Evolutionary conservation across 2,113 vertebrate species (phyloP), one percentile per base, ranked within the genome.

Genomic region (Bubo scandiacus): DNA sequence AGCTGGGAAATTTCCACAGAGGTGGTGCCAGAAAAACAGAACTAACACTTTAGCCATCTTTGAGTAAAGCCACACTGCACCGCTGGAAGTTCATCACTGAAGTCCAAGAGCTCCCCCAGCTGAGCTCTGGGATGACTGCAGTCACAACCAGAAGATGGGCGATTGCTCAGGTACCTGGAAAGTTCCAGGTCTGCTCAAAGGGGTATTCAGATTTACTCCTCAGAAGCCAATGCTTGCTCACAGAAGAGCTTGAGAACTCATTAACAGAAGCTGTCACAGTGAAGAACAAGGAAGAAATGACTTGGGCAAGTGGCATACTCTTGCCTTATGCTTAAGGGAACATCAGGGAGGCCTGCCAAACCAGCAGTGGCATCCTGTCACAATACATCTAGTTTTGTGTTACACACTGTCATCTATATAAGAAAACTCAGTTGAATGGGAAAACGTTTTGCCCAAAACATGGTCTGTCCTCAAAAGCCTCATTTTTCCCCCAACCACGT

Each of bases 1-100:
- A 96, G 74, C 77, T 62, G 92, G 96, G 95, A 95, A 95, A 97
- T 94, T 96, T 96, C 97, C 96, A 95, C 54, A n/a, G 93, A 95
- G 49, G 54, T 80, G 38, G 54, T 59, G 81, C 66, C 73, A 93
- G 84, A 55, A 81, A 36, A 82, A 38, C 47, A 83, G 49, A 75
- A n/a, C 3, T 59, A 70, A 58, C 61, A 25, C 88, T 85, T 89
- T 5, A 87, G 89, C 59, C 90, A 74, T 11, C 55, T 57, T 42
- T 13, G 90, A 43, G 52, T 2, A 17, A 21, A 86, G 82, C 21
- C 58, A 63, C 89, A 75, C 74, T 80, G 91, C 74, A 61, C 32
- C 70, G 4, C 80, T 29, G 80, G 27, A 49, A 25, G 34, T 32
- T 13, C 81, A 52, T 0, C 66, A 26, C 26, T 1, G 83, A 90